phyloP scores from a whole-genome alignment of 1,140 invertebrate species.

The Drosophila ogumai region DNA sequence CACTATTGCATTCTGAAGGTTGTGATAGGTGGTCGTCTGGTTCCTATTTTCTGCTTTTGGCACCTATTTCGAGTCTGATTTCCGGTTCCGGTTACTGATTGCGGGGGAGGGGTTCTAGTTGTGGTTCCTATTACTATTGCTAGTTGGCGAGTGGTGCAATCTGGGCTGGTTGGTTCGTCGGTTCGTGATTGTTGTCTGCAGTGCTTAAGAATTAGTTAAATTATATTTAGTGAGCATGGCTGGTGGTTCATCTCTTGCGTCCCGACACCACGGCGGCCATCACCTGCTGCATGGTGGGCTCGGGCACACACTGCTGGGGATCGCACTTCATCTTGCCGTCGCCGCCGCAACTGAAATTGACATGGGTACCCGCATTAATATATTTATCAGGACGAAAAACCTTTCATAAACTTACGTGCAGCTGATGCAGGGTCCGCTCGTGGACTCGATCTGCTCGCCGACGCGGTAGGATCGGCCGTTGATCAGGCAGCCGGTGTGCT shows the following conservation, averaged over 20 bases:
- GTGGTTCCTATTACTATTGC: slow-evolving; percentile 50
- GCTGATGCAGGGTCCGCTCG: slow-evolving; percentile 95
- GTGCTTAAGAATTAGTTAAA: slow-evolving; percentile 84
- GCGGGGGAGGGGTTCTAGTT: slow-evolving; percentile 3
- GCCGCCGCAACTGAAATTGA: slow-evolving; percentile 90
- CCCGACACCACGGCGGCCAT: slow-evolving; percentile 90
- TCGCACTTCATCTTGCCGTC: slow-evolving; percentile 97
- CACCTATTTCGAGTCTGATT: slow-evolving; percentile 33
- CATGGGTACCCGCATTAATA: too few species aligned
- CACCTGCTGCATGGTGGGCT: slow-evolving; percentile 95
- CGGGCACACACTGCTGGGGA: slow-evolving; percentile 93
- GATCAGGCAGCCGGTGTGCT: slow-evolving; percentile 92
- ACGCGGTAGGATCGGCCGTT: slow-evolving; percentile 92
- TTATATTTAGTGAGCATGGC: slow-evolving; percentile 84
- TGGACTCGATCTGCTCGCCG: slow-evolving; percentile 92
- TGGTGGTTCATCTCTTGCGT: slow-evolving; percentile 88
- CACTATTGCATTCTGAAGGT: slow-evolving; percentile 34
- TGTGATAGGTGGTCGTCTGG: slow-evolving; percentile 26
- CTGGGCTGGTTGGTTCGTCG: slow-evolving; percentile 60
- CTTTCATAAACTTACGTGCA: slow-evolving; percentile 92
- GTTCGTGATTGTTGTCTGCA: slow-evolving; percentile 80
- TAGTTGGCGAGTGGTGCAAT: slow-evolving; percentile 63
- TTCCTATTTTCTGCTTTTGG: slow-evolving; percentile 32
- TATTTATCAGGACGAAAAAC: too few species aligned
- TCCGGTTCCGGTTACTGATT: slow-evolving; percentile 25